A percentile compares a stretch with the other conserved stretches of the same genome.
These are phyloP conservation scores for Psephotus haematonotus DNA, from an alignment of 2,113 vertebrate genomes.

Conservation along the genomic window DNA sequence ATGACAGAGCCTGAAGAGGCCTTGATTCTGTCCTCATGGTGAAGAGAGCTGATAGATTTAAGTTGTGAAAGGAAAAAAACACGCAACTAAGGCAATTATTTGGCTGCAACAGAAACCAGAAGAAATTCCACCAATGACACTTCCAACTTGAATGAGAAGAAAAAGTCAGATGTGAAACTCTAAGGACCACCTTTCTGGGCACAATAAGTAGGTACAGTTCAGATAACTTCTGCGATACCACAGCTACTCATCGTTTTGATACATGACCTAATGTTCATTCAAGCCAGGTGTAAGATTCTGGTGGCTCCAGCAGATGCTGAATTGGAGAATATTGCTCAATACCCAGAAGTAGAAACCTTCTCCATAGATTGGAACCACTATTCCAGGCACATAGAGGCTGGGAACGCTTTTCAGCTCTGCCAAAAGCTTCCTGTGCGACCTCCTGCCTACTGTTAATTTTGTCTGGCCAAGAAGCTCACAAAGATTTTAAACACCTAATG, in stretches of 20 bases:
- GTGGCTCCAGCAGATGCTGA: background rate
- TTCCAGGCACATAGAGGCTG: background rate
- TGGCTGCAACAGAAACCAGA: background rate
- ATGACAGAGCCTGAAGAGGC: background rate
- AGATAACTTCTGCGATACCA: background rate
- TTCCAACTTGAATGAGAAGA: background rate
- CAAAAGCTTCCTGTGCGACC: background rate
- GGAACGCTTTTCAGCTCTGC: background rate
- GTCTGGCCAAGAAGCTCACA: background rate
- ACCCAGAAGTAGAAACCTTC: background rate
- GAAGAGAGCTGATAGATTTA: background rate
- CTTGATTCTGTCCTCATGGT: background rate
- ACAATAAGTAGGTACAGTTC: background rate
- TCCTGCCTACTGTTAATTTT: conserved; percentile 14
- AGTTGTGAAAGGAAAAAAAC: background rate
- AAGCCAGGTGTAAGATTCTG: background rate
- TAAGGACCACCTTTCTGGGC: background rate
- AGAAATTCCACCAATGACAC: background rate
- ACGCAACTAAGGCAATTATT: background rate
- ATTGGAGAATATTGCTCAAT: background rate
- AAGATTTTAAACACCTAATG: conserved; percentile 34
- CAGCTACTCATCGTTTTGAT: background rate
- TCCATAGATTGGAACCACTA: background rate
- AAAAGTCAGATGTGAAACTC: background rate
- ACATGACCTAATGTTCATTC: background rate